Conservation (phyloP, 2,113 vertebrate species). For the Rhynchomys soricoides region DNA sequence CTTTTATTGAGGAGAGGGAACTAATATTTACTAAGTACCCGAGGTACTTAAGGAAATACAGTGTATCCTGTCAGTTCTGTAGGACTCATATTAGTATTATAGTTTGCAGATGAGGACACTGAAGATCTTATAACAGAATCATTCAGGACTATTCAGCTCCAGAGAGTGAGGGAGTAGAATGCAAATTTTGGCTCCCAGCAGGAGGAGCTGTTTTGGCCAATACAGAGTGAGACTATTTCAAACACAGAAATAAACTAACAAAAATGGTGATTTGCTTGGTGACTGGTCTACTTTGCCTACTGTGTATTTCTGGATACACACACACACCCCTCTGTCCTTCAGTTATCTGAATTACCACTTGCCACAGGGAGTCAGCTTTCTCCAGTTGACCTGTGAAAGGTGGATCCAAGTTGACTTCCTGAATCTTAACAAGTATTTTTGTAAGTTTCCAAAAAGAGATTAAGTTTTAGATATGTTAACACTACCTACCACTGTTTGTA, state of each 20-base stretch:
- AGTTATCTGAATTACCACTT: not conserved
- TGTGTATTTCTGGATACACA: not conserved
- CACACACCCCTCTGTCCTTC: not conserved
- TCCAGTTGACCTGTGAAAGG: not conserved
- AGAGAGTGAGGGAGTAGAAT: not conserved
- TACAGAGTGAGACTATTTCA: not conserved
- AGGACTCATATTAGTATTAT: not conserved
- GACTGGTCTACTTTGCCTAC: not conserved
- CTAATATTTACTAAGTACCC: not conserved
- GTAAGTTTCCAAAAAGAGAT: not conserved
- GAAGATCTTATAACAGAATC: not conserved
- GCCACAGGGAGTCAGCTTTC: not conserved
- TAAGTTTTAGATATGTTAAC: not conserved
- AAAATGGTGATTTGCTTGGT: not conserved
- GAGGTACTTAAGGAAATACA: not conserved
- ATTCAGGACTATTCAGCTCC: not conserved
- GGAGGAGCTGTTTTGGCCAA: not conserved
- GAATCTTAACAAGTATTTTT: not conserved
- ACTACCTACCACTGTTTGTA: not conserved
- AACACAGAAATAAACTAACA: not conserved
- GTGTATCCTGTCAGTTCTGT: not conserved
- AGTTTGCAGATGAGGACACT: slow-evolving; percentile 1
- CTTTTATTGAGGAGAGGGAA: not conserved
- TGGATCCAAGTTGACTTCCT: not conserved
- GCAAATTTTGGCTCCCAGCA: not conserved